Conservation (phyloP, 2,888 invertebrate species). For the Cantharis flavilabris region DNA sequence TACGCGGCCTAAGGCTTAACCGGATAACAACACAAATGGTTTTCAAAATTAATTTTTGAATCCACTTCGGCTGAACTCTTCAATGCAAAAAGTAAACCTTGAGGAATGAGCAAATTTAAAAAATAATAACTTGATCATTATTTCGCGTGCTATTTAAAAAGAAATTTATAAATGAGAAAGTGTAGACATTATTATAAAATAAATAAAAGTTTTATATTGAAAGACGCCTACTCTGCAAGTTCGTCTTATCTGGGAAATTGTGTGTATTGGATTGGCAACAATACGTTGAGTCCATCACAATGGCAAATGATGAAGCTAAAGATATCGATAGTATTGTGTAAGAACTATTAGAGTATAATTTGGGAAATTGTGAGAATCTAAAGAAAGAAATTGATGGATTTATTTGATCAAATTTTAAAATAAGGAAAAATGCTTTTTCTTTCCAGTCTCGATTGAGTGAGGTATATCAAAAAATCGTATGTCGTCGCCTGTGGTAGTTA, state of each 20-base stretch:
- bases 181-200: neutral
- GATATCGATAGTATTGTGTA: conserved; percentile 19
- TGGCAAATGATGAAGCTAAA: conserved; percentile 11
- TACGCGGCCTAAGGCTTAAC: neutral
- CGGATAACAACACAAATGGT: neutral
- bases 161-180: neutral
- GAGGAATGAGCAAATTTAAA: neutral
- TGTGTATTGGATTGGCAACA: conserved; percentile 23
- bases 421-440: neutral
- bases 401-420: neutral
- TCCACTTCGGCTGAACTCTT: too few relatives aligned
- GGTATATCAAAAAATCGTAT: too few relatives aligned
- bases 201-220: conserved; percentile 7
- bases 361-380: neutral
- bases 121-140: neutral
- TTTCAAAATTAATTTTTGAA: neutral
- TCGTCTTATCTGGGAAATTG: conserved; percentile 22
- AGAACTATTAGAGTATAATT: neutral
- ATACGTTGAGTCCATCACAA: conserved; percentile 23
- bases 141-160: neutral
- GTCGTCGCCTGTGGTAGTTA: neutral
- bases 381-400: neutral
- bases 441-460: too few relatives aligned
- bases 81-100: too few relatives aligned
- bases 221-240: conserved; percentile 19